Percentiles rank a stretch among this genome's conserved stretches.
These are phyloP conservation scores for Harlomillsia oculata DNA, from an alignment of 1,140 invertebrate species.

Conservation along the genomic window DNA sequence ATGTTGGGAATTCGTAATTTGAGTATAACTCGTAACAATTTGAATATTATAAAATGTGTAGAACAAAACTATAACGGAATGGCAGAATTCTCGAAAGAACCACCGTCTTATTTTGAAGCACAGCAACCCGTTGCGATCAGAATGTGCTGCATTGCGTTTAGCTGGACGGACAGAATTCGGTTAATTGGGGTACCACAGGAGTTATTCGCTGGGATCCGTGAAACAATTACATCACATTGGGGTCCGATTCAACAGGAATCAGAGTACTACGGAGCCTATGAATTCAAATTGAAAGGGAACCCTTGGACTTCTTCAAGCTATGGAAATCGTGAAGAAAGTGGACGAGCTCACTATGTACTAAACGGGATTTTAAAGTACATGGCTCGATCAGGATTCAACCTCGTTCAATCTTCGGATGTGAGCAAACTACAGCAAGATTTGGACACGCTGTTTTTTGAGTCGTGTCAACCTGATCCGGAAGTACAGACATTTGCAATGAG, in stretches of 20 bases:
- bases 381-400: constrained; percentile 20
- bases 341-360: constrained; percentile 4
- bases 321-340: constrained; percentile 11
- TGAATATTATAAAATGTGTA: no score
- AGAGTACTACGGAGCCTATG: constrained; percentile 20
- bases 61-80: no score
- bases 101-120: neutral
- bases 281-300: constrained; percentile 15
- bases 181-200: constrained; percentile 10
- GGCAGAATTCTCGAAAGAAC: no score
- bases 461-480: constrained; percentile 18
- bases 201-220: neutral
- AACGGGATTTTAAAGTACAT: neutral
- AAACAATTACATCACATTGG: constrained; percentile 9
- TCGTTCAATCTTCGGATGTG: constrained; percentile 14
- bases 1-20: no score
- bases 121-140: no score
- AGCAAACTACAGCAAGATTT: constrained; percentile 22
- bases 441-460: constrained; percentile 29
- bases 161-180: constrained; percentile 12
- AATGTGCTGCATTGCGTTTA: constrained; percentile 21
- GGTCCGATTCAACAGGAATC: constrained; percentile 15
- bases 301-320: no score
- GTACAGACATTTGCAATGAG: constrained; percentile 20
- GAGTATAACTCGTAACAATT: no score